Base-by-base conservation (phyloP, 2,888 invertebrate genomes). In the Theretra japonica region DNA sequence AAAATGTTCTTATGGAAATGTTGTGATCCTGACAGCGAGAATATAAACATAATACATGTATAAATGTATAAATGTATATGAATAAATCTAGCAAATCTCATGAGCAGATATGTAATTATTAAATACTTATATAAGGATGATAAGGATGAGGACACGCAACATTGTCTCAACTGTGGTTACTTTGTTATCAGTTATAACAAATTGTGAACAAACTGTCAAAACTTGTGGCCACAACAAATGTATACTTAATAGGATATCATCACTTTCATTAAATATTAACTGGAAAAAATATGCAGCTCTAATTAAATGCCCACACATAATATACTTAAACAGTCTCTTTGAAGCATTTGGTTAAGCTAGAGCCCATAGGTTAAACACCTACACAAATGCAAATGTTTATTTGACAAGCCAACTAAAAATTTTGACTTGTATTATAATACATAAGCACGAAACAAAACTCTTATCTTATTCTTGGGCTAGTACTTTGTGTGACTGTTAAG, bases 61-160 rank as follows among this genome's bases (percentile, higher is more conserved):
- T 50, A 56, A n/a, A 30, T 56, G 6, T 21, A 33, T 69, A 69
- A n/a, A 30, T 56, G 6, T 21, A 33, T 69, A 69, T 21, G 8
- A 30, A 53, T n/a, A 25, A 68, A 56, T 69, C 30, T 69, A 69
- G 56, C 33, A 56, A 65, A 41, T 48, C 17, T 65, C 48, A 65
- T 65, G 48, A 65, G 15, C 48, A 65, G 48, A 48, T n/a, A 65
- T 65, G 65, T 65, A 41, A 62, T 41, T 21, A 21, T 65, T 41
- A 48, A 48, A 65, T 48, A 65, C 65, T 41, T 65, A 65, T 48
- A 65, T 23, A 65, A 4, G 21, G 15, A 4, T 62, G n/a, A 62
- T 60, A 68, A 73, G 30, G 70, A 68, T 65, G 73, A 53, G 60
- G 58, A 23, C 65, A 60, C 30, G 23, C 15, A 48, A 41, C 2